Percentiles rank a stretch among this genome's conserved stretches.
Evolutionary conservation across 2,888 invertebrate genomes (phyloP).

Genomic region (Idaea aversata): DNA sequence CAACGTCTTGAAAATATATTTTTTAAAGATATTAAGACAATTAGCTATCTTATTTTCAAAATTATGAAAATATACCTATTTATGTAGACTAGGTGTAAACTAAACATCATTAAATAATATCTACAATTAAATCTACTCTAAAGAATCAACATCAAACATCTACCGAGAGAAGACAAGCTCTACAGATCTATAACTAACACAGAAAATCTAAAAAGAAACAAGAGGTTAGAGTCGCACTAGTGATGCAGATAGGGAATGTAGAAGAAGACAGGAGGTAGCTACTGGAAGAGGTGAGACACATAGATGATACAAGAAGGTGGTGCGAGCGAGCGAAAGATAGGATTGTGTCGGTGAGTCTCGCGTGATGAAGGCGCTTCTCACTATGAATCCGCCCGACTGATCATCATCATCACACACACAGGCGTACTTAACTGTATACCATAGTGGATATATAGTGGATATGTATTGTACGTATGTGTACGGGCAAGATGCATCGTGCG

Average conservation of each 20-base stretch:
- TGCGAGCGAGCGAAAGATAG: conserved; percentile 10
- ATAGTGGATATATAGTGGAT: too few relatives aligned
- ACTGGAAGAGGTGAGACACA: conserved; percentile 19
- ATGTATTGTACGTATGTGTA: conserved; percentile 13
- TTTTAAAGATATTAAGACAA: neutral
- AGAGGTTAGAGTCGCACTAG: conserved; percentile 1
- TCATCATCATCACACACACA: too few relatives aligned
- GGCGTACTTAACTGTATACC: conserved; percentile 11
- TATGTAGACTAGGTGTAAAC: neutral
- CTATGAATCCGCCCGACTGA: neutral
- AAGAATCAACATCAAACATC: conserved; percentile 25
- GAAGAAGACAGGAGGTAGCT: conserved; percentile 8
- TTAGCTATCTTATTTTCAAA: too few relatives aligned
- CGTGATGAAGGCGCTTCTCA: conserved; percentile 17
- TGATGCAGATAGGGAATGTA: neutral
- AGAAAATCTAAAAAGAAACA: conserved; percentile 21
- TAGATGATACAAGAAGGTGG: neutral
- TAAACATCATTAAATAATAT: neutral
- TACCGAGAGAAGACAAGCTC: conserved; percentile 24
- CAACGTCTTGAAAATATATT: neutral
- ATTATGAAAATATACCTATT: neutral
- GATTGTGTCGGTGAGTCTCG: conserved; percentile 8
- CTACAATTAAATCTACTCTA: conserved; percentile 17
- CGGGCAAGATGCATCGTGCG: conserved; percentile 6
- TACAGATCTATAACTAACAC: conserved; percentile 17